A percentile compares a stretch with the other conserved stretches of the same genome.
Evolutionary conservation across 2,888 invertebrate genomes (phyloP).

Genomic region (Synergus laeviventris): DNA sequence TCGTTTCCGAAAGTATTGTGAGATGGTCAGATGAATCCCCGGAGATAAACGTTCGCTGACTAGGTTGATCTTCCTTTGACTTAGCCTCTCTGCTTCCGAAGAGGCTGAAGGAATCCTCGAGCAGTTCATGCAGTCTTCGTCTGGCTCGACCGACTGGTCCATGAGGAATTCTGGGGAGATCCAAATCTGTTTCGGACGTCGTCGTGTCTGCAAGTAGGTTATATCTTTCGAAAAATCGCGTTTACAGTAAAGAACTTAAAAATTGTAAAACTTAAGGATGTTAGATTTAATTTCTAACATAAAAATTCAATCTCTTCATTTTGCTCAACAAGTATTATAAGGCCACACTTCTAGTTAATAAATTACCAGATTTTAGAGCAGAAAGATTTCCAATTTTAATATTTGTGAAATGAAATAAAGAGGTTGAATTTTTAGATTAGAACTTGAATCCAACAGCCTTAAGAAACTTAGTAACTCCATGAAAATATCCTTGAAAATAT

Average conservation of each 20-base stretch:
- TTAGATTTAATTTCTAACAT: too few relatives aligned
- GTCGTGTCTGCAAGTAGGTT: slow-evolving; percentile 56
- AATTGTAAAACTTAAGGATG: too few relatives aligned
- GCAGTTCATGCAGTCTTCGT: slow-evolving; percentile 85
- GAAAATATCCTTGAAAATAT: neutral
- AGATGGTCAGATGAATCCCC: slow-evolving; percentile 57
- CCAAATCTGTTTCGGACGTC: slow-evolving; percentile 62
- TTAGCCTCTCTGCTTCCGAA: slow-evolving; percentile 83
- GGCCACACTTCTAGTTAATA: too few relatives aligned
- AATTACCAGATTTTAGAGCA: too few relatives aligned
- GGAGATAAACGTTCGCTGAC: slow-evolving; percentile 56
- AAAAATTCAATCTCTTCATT: too few relatives aligned
- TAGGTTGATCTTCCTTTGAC: slow-evolving; percentile 66
- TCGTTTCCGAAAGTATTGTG: slow-evolving; percentile 59
- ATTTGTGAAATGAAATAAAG: too few relatives aligned
- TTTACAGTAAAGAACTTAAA: neutral
- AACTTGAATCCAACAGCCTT: too few relatives aligned
- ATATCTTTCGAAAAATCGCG: slow-evolving; percentile 50
- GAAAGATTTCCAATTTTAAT: too few relatives aligned
- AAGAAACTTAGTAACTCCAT: too few relatives aligned
- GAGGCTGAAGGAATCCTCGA: slow-evolving; percentile 88
- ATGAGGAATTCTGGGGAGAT: slow-evolving; percentile 58
- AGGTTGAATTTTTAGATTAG: too few relatives aligned
- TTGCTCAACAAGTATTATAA: too few relatives aligned
- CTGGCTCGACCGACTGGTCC: slow-evolving; percentile 81